Evolutionary conservation across 2,888 invertebrate species (phyloP), one percentile per base, ranked within the genome.

Genomic region (Agonopterix arenella): DNA sequence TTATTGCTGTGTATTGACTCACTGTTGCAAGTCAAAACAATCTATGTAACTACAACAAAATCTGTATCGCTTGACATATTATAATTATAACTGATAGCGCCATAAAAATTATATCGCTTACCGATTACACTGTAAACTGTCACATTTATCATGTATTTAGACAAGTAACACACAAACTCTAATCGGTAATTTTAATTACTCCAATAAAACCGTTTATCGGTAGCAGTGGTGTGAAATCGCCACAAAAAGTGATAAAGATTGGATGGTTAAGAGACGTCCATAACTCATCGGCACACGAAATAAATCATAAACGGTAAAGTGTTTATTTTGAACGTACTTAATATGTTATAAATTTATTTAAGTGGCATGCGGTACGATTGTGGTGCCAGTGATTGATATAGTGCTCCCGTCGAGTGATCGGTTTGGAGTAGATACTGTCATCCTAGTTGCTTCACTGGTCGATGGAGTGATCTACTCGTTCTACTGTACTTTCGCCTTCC

Each of bases 341-440:
- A 85, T 86, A 85, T 83, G 86, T 84, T 86, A 85, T 88, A 88
- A 89, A 89, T 88, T 85, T 85, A 84, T 86, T 85, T 84, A 86
- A 88, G 88, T 88, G 88, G 84, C 80, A 62, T 73, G 81, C 80
- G 78, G 80, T 80, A 70, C 80, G 85, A 84, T 85, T 84, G 86
- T 80, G 71, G 72, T 71, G 64, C 64, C 69, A 62, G 70, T 86
- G 88, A 88, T 88, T 88, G 88, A 88, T 89, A 84, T 81, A 84
- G 84, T 80, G 80, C 72, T 73, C 76, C 75, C 72, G 68, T n/a
- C 69, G 68, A 71, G 69, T 68, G 80, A 82, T 80, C 76, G 76
- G 78, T 68, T 73, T 66, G 68, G 70, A 66, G 67, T 70, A 70
- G 82, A 80, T 81, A 79, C 73, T 81, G 82, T 80, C 81, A 73